Conservation (phyloP, 2,888 invertebrate genomes). For the Pemphredon lugubris region DNA sequence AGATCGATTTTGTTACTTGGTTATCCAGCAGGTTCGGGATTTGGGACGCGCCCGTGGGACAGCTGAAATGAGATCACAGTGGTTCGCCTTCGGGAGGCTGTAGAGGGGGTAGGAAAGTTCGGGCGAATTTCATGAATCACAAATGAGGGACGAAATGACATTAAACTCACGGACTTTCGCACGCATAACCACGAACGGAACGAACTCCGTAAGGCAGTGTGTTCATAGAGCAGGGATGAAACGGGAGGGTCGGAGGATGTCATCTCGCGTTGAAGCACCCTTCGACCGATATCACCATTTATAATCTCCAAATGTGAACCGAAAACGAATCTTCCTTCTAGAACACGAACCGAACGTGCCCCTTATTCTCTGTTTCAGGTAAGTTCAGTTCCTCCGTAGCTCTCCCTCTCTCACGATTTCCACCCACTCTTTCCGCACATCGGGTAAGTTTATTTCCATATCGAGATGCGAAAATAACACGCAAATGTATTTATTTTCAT, state of each 20-base stretch:
- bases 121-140: constrained; percentile 72
- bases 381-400: constrained; percentile 56
- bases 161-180: constrained; percentile 69
- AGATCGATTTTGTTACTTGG: constrained; percentile 61
- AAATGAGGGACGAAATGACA: constrained; percentile 72
- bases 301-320: constrained; percentile 32
- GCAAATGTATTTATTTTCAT: not conserved
- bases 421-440: not conserved
- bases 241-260: constrained; percentile 24
- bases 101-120: constrained; percentile 59
- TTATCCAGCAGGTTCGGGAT: constrained; percentile 57
- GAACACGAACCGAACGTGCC: constrained; percentile 6
- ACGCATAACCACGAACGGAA: constrained; percentile 57
- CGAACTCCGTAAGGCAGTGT: constrained; percentile 57
- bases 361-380: constrained; percentile 60
- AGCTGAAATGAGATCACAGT: constrained; percentile 68
- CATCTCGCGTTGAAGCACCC: constrained; percentile 26
- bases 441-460: not conserved
- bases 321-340: constrained; percentile 29
- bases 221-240: constrained; percentile 44
- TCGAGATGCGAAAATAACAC: not conserved
- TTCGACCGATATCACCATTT: constrained; percentile 23
- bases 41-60: constrained; percentile 60
- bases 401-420: not conserved
- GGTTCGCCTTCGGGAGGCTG: constrained; percentile 56